Evolutionary conservation across 2,113 vertebrate species (phyloP).

Genomic region (Beaufortia kweichowensis): DNA sequence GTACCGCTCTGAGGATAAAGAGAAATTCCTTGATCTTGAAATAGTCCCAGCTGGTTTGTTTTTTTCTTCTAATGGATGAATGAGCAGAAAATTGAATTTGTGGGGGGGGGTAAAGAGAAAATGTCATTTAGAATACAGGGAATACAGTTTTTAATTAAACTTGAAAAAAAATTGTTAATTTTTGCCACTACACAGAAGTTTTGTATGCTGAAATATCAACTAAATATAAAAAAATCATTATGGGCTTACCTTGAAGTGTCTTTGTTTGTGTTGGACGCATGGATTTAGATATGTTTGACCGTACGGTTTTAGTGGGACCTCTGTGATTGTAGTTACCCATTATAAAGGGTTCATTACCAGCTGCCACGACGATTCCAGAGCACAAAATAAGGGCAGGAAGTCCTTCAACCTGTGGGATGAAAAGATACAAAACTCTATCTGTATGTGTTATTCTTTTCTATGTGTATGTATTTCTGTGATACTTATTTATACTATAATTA

Average conservation of each 20-base stretch:
- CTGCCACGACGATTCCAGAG: slow-evolving; percentile 87
- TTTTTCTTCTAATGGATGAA: slow-evolving; percentile 64
- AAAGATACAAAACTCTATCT: slow-evolving; percentile 5
- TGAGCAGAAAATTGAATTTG: slow-evolving; percentile 12
- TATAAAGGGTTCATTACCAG: slow-evolving; percentile 87
- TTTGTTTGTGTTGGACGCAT: slow-evolving; percentile 72
- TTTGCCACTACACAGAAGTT: background rate
- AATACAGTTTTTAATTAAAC: background rate
- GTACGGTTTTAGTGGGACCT: slow-evolving; percentile 69
- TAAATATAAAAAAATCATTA: background rate
- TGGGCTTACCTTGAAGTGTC: slow-evolving; percentile 80
- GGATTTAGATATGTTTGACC: slow-evolving; percentile 72
- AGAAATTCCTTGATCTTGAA: slow-evolving; percentile 80
- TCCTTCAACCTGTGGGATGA: slow-evolving; percentile 78
- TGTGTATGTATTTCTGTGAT: too few relatives aligned
- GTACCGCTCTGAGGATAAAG: slow-evolving; percentile 81
- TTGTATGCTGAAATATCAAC: background rate
- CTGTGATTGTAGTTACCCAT: slow-evolving; percentile 78
- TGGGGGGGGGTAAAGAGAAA: background rate
- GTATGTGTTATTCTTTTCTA: too few relatives aligned
- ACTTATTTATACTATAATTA: too few relatives aligned
- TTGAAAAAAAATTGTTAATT: background rate
- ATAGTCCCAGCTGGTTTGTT: slow-evolving; percentile 69
- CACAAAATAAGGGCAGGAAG: slow-evolving; percentile 82
- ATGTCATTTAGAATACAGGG: background rate